A percentile compares a stretch with the other conserved stretches of the same genome.
Conservation (phyloP, 1,140 invertebrate species). For the Rhyacophila brunnea region DNA sequence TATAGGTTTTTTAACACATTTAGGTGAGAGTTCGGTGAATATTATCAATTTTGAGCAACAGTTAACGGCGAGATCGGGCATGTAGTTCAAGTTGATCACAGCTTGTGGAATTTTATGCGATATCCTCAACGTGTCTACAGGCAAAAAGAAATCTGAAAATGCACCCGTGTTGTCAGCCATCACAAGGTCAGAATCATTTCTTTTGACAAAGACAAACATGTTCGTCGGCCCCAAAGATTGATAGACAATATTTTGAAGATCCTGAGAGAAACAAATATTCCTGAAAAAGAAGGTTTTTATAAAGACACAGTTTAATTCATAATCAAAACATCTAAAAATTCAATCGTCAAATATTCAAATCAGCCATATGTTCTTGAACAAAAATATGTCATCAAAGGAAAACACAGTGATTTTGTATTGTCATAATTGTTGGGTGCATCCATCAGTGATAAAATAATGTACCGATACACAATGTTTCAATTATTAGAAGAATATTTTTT, state of each 20-base stretch:
- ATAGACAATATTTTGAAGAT: constrained; percentile 18
- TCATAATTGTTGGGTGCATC: no score
- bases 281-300: constrained; percentile 26
- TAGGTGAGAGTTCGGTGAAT: constrained; percentile 19
- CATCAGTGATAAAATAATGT: no score
- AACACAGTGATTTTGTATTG: background rate
- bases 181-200: background rate
- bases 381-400: background rate
- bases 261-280: constrained; percentile 17
- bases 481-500: no score
- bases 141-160: constrained; percentile 23
- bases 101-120: constrained; percentile 15
- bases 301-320: no score
- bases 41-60: constrained; percentile 25
- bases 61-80: constrained; percentile 7
- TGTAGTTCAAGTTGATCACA: constrained; percentile 20
- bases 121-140: constrained; percentile 18
- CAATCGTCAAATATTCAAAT: background rate
- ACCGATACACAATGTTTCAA: no score
- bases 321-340: background rate
- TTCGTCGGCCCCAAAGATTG: constrained; percentile 22
- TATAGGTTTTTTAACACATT: constrained; percentile 3
- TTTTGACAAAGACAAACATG: constrained; percentile 28
- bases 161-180: background rate
- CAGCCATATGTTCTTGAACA: background rate